Evolutionary conservation across 2,888 invertebrate genomes (phyloP).

Genomic region (Apodemia duryi): DNA sequence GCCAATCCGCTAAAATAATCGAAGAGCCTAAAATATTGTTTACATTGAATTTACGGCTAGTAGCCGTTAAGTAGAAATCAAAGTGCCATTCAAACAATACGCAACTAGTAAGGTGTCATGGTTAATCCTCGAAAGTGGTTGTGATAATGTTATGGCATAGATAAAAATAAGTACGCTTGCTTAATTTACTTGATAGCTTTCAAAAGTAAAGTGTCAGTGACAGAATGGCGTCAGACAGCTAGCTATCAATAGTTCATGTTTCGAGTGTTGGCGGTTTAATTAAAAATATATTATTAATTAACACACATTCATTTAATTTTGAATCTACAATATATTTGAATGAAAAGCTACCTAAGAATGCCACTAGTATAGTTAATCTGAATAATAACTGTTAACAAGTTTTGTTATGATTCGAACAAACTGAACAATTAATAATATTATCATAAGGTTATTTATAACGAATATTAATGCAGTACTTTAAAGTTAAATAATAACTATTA

Average conservation of each 20-base stretch:
- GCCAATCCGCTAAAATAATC: too few species aligned
- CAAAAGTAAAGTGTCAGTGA: constrained; percentile 25
- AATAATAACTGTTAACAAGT: too few species aligned
- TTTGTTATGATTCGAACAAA: too few species aligned
- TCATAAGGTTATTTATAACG: not conserved
- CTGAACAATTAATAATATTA: too few species aligned
- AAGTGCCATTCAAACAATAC: not conserved
- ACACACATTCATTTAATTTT: too few species aligned
- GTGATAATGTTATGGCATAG: constrained; percentile 6
- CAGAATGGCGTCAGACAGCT: constrained; percentile 20
- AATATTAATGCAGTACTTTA: constrained; percentile 7
- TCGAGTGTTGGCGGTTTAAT: not conserved
- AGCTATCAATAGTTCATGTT: not conserved
- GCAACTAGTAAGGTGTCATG: not conserved
- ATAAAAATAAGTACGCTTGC: constrained; percentile 18
- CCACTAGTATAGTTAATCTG: too few species aligned
- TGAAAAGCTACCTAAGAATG: too few species aligned
- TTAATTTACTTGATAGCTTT: constrained; percentile 23
- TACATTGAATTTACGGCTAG: too few species aligned
- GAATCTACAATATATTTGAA: too few species aligned
- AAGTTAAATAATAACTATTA: constrained; percentile 44
- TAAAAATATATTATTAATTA: too few species aligned
- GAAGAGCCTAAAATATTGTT: too few species aligned
- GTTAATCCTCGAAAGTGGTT: not conserved
- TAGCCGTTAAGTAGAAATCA: too few species aligned